These are phyloP conservation scores for Leptinotarsa rubiginosa DNA, from an alignment of 2,888 invertebrate genomes.

Conservation along the genomic window DNA sequence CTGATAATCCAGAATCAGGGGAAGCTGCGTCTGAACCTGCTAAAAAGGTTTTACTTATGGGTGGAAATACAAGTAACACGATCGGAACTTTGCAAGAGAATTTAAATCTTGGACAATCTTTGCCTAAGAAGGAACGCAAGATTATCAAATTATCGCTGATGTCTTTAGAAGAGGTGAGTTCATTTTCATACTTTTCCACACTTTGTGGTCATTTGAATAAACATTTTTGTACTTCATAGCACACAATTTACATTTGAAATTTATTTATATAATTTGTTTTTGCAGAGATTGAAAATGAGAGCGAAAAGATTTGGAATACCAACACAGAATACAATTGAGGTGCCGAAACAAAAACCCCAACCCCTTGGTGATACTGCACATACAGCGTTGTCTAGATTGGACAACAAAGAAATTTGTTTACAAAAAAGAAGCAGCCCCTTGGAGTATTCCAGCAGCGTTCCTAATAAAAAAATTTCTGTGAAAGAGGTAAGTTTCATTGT, in stretches of 20 bases:
- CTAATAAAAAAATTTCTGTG: too few relatives aligned
- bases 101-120: constrained; percentile 51
- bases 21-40: constrained; percentile 60
- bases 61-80: constrained; percentile 50
- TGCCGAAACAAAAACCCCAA: constrained; percentile 85
- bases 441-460: too few relatives aligned
- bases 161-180: constrained; percentile 70
- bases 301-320: constrained; percentile 85
- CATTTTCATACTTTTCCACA: too few relatives aligned
- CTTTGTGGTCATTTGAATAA: too few relatives aligned
- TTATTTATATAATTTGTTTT: constrained; percentile 21
- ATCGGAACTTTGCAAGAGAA: constrained; percentile 29
- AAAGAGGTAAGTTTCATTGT: too few relatives aligned
- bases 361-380: constrained; percentile 87
- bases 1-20: constrained; percentile 46
- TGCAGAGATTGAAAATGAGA: constrained; percentile 77
- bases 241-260: too few relatives aligned
- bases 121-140: constrained; percentile 64
- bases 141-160: constrained; percentile 72
- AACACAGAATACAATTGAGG: constrained; percentile 68
- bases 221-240: too few relatives aligned
- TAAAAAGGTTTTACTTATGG: constrained; percentile 75
- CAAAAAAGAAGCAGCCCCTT: too few relatives aligned
- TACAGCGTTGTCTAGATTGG: constrained; percentile 77
- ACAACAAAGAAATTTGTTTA: constrained; percentile 65